A percentile compares a stretch with the other conserved stretches of the same genome.
These are phyloP conservation scores for Bhutanitis thaidina DNA, from an alignment of 2,888 invertebrate species.

Conservation along the genomic window DNA sequence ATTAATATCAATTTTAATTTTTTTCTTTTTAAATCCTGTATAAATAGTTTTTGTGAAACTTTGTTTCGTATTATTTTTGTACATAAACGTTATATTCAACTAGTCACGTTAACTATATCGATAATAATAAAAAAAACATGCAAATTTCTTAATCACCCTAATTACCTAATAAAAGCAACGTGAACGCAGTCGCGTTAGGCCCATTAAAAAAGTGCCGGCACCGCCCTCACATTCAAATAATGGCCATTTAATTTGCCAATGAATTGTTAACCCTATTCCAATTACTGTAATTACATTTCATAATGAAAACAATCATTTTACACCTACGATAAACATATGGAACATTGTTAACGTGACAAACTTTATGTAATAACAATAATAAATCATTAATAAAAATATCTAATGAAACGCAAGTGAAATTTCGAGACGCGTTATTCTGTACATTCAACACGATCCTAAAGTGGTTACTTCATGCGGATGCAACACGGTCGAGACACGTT, in stretches of 20 bases:
- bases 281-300: conserved; percentile 14
- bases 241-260: conserved; percentile 18
- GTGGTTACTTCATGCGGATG: conserved; percentile 20
- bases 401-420: background rate
- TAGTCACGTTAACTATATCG: too few relatives aligned
- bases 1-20: too few relatives aligned
- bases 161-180: conserved; percentile 10
- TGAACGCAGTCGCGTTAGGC: conserved; percentile 3
- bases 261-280: conserved; percentile 13
- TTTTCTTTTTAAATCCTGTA: too few relatives aligned
- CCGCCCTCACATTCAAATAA: conserved; percentile 13
- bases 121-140: background rate
- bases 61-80: too few relatives aligned
- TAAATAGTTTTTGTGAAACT: too few relatives aligned
- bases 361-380: background rate
- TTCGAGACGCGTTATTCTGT: conserved; percentile 8
- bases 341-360: background rate
- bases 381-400: background rate
- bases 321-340: background rate
- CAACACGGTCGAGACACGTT: conserved; percentile 26
- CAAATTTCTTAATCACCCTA: background rate
- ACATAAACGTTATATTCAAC: too few relatives aligned
- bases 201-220: conserved; percentile 17
- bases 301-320: background rate
- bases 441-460: conserved; percentile 10